Evolutionary conservation across 2,113 vertebrate species (phyloP).

Genomic region (Pavo muticus): DNA sequence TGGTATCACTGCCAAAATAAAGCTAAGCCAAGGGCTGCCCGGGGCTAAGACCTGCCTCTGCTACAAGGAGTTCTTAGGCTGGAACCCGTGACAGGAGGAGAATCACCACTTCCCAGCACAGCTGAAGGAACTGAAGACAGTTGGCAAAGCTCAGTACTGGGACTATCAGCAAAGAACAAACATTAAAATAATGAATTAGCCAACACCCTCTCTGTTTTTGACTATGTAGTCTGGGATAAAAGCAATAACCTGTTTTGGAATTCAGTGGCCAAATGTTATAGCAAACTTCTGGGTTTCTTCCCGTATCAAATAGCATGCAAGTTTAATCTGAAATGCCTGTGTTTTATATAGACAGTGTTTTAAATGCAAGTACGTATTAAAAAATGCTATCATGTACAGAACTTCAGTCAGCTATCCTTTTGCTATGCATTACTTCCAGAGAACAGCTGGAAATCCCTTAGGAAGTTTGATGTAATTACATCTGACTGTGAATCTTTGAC

Average conservation of each 20-base stretch:
- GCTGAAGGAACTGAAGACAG: neutral
- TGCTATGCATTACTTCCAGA: slow-evolving; percentile 70
- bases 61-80: neutral
- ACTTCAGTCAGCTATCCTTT: slow-evolving; percentile 15
- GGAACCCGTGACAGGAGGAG: neutral
- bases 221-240: slow-evolving; percentile 27
- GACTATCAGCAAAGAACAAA: neutral
- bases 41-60: neutral
- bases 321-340: slow-evolving; percentile 41
- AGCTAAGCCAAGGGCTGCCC: neutral
- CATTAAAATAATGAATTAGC: neutral
- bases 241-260: slow-evolving; percentile 51
- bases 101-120: neutral
- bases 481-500: slow-evolving; percentile 56
- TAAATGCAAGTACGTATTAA: slow-evolving; percentile 17
- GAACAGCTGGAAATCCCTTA: slow-evolving; percentile 55
- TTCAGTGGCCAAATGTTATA: neutral
- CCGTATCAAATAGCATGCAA: slow-evolving; percentile 25
- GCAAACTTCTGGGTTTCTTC: neutral
- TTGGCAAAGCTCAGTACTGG: neutral
- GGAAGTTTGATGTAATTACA: slow-evolving; percentile 50
- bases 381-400: slow-evolving; percentile 10
- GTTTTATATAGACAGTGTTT: slow-evolving; percentile 12
- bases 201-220: neutral
- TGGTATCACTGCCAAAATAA: neutral